A percentile compares a stretch with the other conserved stretches of the same genome.
phyloP scores from a whole-genome alignment of 92 coral and sea anemone genomes.

The Actinernus sp. region DNA sequence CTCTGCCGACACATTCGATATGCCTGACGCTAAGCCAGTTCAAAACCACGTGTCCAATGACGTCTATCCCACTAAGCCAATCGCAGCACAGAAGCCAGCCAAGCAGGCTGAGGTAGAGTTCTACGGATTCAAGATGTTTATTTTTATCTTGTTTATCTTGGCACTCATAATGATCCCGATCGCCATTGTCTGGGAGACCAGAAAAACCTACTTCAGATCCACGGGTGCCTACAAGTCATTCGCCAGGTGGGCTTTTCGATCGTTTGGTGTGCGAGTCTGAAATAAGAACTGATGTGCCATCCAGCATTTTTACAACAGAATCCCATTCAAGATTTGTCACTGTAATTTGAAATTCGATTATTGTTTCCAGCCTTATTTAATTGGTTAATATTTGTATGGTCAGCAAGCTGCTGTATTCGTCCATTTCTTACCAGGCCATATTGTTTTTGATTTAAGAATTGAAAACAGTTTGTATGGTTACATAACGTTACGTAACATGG shows the following conservation, averaged over 20 bases:
- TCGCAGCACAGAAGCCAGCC: constrained; percentile 16
- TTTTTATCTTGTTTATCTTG: constrained; percentile 84
- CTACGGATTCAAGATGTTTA: constrained; percentile 91
- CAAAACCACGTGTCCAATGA: constrained; percentile 66
- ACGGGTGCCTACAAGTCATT: constrained; percentile 80
- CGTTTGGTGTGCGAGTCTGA: constrained; percentile 56
- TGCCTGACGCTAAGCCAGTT: constrained; percentile 48
- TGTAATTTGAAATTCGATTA: no score
- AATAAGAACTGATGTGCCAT: no score
- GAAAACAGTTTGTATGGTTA: no score
- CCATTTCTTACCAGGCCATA: no score
- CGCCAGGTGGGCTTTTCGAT: constrained; percentile 70
- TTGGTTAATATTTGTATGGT: no score
- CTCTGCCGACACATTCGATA: constrained; percentile 30
- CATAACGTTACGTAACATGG: no score
- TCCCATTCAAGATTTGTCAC: no score
- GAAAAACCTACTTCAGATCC: constrained; percentile 84
- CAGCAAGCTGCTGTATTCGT: no score
- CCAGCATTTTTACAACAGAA: no score
- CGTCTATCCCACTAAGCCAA: constrained; percentile 3
- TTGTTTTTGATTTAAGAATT: no score
- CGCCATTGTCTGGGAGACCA: constrained; percentile 90
- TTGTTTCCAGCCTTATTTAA: no score
- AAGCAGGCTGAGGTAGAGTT: constrained; percentile 74
- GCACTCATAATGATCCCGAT: constrained; percentile 94